Conservation (phyloP, 2,113 vertebrate species). For the Bettongia penicillata region DNA sequence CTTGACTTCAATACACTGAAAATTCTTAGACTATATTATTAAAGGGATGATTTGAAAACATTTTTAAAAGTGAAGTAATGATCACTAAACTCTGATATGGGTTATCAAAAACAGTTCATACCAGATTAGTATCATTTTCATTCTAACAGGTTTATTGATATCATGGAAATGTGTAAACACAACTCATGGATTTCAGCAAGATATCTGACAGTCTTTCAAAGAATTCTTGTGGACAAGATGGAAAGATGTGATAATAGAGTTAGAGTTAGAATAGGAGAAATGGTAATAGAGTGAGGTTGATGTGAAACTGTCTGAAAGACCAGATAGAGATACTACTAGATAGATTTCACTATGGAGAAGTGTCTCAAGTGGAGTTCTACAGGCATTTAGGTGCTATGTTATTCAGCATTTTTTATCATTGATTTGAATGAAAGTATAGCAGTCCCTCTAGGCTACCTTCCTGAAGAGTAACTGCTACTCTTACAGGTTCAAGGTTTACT, state of each 20-base stretch:
- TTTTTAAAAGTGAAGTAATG: background rate
- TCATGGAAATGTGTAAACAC: background rate
- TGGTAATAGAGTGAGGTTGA: background rate
- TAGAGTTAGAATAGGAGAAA: background rate
- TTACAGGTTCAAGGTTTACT: background rate
- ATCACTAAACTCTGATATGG: background rate
- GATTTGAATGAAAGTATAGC: background rate
- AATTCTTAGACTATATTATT: background rate
- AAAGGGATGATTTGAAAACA: background rate
- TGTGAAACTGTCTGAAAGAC: background rate
- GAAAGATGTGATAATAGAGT: background rate
- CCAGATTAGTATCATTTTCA: background rate
- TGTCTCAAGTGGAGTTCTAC: background rate
- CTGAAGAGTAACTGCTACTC: background rate
- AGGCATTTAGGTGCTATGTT: background rate
- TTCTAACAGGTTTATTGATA: background rate
- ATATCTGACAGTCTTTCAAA: background rate
- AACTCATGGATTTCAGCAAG: background rate
- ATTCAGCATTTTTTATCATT: background rate
- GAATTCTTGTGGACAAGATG: background rate
- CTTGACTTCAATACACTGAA: background rate
- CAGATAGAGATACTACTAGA: background rate
- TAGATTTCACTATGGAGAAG: background rate
- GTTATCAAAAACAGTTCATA: background rate
- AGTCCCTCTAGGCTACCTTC: background rate